Percentiles rank a stretch among this genome's conserved stretches.
Conservation (phyloP, 2,113 vertebrate species). For the Brevimyrus niger region DNA sequence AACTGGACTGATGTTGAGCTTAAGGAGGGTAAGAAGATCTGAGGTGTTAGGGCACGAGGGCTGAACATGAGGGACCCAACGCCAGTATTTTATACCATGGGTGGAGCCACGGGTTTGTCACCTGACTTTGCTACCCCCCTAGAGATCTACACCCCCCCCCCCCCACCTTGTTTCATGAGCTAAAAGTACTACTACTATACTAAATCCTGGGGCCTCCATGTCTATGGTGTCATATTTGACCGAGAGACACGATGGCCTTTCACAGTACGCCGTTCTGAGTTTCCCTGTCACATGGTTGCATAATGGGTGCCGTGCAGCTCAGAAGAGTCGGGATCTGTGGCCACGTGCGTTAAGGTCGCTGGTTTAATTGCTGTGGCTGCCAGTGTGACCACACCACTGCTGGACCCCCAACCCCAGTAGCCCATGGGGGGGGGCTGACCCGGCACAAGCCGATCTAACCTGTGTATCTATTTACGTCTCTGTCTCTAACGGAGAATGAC, state of each 20-base stretch:
- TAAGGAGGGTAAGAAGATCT: neutral
- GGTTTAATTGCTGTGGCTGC: neutral
- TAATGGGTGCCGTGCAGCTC: neutral
- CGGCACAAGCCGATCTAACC: neutral
- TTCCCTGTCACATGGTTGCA: neutral
- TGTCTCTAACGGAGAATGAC: neutral
- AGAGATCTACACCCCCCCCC: neutral
- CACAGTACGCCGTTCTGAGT: neutral
- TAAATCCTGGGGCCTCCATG: neutral
- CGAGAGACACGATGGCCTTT: neutral
- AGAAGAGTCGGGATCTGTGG: neutral
- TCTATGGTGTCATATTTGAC: neutral
- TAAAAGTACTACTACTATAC: neutral
- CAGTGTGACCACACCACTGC: neutral
- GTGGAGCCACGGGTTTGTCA: neutral
- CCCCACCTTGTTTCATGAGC: neutral
- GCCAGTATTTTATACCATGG: neutral
- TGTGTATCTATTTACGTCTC: neutral
- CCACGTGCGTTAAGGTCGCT: neutral
- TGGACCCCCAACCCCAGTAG: neutral
- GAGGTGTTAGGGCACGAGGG: neutral
- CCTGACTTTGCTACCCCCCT: neutral
- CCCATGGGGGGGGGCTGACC: neutral
- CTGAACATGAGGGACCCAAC: neutral
- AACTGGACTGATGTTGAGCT: neutral